A percentile compares a stretch with the other conserved stretches of the same genome.
These are phyloP conservation scores for Rosalia funebris DNA, from an alignment of 2,888 invertebrate species.

Conservation along the genomic window DNA sequence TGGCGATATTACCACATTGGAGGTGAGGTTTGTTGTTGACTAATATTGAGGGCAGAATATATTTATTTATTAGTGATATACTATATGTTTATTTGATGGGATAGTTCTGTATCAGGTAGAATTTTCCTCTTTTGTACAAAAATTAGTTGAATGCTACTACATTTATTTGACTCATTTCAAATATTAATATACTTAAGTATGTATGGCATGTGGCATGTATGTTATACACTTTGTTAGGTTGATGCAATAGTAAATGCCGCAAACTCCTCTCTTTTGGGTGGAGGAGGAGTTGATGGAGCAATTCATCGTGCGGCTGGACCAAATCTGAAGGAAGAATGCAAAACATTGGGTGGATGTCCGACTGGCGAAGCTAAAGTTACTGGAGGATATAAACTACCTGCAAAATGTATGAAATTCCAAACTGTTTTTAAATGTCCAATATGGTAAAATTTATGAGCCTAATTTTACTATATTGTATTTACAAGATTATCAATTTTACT, in stretches of 20 bases:
- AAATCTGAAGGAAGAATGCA: constrained; percentile 76
- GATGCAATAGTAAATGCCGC: constrained; percentile 94
- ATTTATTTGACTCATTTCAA: too few species aligned
- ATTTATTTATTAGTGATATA: constrained; percentile 5
- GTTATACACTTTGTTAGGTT: constrained; percentile 64
- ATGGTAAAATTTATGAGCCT: too few species aligned
- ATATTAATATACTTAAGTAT: too few species aligned
- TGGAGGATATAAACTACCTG: constrained; percentile 82
- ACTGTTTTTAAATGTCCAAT: too few species aligned
- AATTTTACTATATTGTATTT: too few species aligned
- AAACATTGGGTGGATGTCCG: constrained; percentile 75
- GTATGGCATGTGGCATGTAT: too few species aligned
- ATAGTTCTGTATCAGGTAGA: too few species aligned
- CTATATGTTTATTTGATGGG: constrained; percentile 73
- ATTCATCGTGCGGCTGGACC: constrained; percentile 86
- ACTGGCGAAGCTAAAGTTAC: constrained; percentile 89
- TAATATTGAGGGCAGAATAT: not conserved
- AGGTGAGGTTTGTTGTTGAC: constrained; percentile 62
- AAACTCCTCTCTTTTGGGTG: constrained; percentile 77
- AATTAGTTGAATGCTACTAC: too few species aligned
- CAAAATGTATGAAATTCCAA: constrained; percentile 75
- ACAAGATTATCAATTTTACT: too few species aligned
- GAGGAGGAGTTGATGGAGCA: constrained; percentile 92
- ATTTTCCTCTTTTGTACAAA: too few species aligned
- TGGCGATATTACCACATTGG: constrained; percentile 86